A percentile compares a stretch with the other conserved stretches of the same genome.
Conservation (phyloP, 2,888 invertebrate genomes). For the Lithophane semibrunnea region DNA sequence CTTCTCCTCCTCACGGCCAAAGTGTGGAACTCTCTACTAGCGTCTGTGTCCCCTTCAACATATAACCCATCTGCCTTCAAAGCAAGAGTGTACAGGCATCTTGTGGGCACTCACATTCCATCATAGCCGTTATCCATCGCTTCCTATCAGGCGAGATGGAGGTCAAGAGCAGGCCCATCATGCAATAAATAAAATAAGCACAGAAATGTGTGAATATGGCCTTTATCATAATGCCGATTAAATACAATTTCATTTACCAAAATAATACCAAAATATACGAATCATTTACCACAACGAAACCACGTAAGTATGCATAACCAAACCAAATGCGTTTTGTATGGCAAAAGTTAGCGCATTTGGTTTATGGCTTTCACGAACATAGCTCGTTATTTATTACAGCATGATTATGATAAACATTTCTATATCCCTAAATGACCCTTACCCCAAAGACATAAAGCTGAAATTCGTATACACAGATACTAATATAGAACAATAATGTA, state of each 20-base stretch:
- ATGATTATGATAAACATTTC: conserved; percentile 17
- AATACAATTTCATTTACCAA: background rate
- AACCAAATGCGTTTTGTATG: conserved; percentile 28
- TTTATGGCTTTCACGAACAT: conserved; percentile 35
- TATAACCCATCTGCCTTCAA: too few relatives aligned
- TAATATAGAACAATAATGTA: conserved; percentile 26
- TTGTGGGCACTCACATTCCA: too few relatives aligned
- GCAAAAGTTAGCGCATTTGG: conserved; percentile 43
- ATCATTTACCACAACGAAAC: conserved; percentile 15
- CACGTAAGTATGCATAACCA: conserved; percentile 5
- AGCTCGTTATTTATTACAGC: conserved; percentile 31
- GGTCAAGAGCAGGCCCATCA: too few relatives aligned
- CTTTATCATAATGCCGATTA: background rate
- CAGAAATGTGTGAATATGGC: background rate
- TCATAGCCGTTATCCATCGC: too few relatives aligned
- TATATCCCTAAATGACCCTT: conserved; percentile 17
- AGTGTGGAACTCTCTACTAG: too few relatives aligned
- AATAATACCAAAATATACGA: conserved; percentile 11
- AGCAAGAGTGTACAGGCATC: too few relatives aligned
- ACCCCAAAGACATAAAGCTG: conserved; percentile 13
- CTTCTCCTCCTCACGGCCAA: too few relatives aligned
- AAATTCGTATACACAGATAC: conserved; percentile 17
- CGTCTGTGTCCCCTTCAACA: too few relatives aligned
- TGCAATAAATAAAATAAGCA: too few relatives aligned
- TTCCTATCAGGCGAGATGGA: too few relatives aligned